These are phyloP conservation scores for Dryoscopus gambensis DNA, from an alignment of 2,113 vertebrate genomes.

Conservation along the genomic window DNA sequence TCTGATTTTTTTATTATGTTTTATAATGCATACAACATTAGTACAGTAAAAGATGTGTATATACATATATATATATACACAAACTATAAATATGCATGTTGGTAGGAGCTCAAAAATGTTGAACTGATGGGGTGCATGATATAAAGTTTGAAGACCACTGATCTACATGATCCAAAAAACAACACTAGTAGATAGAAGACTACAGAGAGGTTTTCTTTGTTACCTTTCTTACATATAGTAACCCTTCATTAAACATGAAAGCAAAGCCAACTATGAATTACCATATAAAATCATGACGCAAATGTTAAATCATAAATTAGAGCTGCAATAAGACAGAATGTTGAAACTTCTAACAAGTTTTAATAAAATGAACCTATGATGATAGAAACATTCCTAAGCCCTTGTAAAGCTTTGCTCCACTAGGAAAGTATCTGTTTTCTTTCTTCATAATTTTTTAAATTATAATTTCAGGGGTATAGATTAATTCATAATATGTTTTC, in stretches of 20 bases:
- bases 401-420: neutral
- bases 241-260: neutral
- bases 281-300: neutral
- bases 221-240: neutral
- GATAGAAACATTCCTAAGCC: neutral
- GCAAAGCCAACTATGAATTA: neutral
- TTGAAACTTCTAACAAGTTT: neutral
- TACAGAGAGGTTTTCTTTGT: neutral
- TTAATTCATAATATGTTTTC: neutral
- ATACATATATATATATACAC: neutral
- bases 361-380: neutral
- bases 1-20: neutral
- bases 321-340: neutral
- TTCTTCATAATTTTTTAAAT: neutral
- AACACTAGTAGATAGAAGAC: neutral
- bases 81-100: neutral
- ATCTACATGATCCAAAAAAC: neutral
- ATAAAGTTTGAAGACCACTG: neutral
- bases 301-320: neutral
- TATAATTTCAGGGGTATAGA: neutral
- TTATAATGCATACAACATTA: neutral
- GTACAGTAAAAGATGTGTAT: neutral
- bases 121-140: fast-evolving
- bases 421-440: neutral
- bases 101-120: neutral